Evolutionary conservation across 2,113 vertebrate genomes (phyloP).

Genomic region (Syngnathus floridae): DNA sequence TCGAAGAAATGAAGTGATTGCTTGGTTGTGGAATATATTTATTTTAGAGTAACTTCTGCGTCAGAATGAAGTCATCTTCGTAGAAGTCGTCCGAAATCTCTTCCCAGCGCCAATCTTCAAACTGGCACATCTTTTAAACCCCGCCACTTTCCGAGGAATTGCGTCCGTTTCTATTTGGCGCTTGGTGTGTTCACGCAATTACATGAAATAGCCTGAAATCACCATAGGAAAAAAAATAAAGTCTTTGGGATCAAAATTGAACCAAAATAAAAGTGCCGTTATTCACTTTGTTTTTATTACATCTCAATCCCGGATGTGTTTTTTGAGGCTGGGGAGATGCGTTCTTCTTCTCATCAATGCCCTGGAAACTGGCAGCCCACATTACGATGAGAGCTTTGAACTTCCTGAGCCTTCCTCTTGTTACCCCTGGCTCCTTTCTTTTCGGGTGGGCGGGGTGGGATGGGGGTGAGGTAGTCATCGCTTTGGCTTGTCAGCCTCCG

Average conservation of each 20-base stretch:
- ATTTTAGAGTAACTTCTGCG: background rate
- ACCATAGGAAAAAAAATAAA: conserved; percentile 35
- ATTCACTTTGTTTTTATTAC: conserved; percentile 1
- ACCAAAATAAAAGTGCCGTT: background rate
- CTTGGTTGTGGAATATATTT: background rate
- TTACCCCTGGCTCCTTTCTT: conserved; percentile 60
- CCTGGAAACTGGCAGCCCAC: conserved; percentile 22
- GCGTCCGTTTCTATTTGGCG: conserved; percentile 35
- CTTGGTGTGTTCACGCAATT: conserved; percentile 30
- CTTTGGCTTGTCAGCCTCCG: conserved; percentile 59
- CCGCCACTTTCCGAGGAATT: conserved; percentile 6
- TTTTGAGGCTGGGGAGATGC: conserved; percentile 6
- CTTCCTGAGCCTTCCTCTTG: conserved; percentile 30
- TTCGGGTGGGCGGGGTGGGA: conserved; percentile 34
- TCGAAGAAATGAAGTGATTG: too few species aligned
- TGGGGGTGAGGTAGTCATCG: conserved; percentile 48
- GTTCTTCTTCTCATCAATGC: conserved; percentile 12
- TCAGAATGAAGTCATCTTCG: background rate
- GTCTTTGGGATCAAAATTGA: background rate
- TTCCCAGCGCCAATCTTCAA: conserved; percentile 21
- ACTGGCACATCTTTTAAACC: conserved; percentile 18
- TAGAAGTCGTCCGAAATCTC: conserved; percentile 16
- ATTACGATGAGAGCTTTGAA: conserved; percentile 60
- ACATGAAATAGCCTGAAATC: conserved; percentile 44
- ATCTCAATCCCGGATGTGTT: background rate